Evolutionary conservation across 2,113 vertebrate species (phyloP).

Genomic region (Paradoxurus hermaphroditus): DNA sequence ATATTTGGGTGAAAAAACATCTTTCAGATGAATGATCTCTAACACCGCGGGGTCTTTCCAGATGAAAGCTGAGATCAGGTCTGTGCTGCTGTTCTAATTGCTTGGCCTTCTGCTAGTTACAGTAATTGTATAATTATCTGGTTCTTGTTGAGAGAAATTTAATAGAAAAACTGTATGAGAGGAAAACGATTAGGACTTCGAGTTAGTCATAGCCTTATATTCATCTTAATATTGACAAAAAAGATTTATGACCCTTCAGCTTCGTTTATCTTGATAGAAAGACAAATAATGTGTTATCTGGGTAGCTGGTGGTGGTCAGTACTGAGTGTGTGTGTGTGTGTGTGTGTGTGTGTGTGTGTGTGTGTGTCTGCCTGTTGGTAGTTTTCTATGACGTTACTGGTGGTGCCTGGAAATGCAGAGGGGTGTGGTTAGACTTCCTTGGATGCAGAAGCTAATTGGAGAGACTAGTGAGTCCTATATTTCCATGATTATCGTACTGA

Average conservation of each 20-base stretch:
- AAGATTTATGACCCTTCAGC: constrained; percentile 50
- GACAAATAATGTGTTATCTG: not conserved
- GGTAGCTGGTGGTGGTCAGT: not conserved
- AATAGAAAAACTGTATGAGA: constrained; percentile 62
- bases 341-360: not conserved
- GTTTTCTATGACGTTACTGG: not conserved
- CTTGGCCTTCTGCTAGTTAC: constrained; percentile 12
- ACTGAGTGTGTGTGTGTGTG: not conserved
- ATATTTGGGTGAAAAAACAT: not conserved
- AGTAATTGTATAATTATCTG: constrained; percentile 37
- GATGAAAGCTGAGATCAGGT: not conserved
- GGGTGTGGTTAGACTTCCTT: not conserved
- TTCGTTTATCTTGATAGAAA: constrained; percentile 74
- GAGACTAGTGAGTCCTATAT: not conserved
- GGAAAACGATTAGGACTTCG: constrained; percentile 52
- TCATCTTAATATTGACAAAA: constrained; percentile 73
- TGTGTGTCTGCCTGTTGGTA: too few relatives aligned
- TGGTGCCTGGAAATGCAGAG: not conserved
- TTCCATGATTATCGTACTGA: not conserved
- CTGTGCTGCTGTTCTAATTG: not conserved
- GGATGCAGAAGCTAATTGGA: not conserved
- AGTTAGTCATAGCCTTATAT: constrained; percentile 73
- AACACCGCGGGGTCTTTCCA: not conserved
- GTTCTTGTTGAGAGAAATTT: constrained; percentile 42
- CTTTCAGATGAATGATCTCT: not conserved